Evolutionary conservation across 1,140 invertebrate genomes (phyloP).

Genomic region (Mizuhopecten yessoensis): DNA sequence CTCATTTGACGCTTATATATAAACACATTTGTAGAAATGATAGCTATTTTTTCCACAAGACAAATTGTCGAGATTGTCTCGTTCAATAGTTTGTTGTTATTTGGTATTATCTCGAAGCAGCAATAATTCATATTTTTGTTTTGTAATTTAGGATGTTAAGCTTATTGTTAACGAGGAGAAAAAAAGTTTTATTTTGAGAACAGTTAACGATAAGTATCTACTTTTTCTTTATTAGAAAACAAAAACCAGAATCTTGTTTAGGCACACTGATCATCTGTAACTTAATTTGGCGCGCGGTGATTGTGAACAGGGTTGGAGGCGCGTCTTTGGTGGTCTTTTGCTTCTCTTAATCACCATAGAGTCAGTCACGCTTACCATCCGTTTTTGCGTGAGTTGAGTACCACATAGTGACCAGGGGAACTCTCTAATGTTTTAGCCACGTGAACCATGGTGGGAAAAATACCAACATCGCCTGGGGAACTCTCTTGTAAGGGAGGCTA

Average conservation of each 20-base stretch:
- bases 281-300: neutral
- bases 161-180: neutral
- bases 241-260: slow-evolving; percentile 1
- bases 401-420: slow-evolving; percentile 31
- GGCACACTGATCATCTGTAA: slow-evolving; percentile 1
- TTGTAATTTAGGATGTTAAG: neutral
- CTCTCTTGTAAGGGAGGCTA: neutral
- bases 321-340: neutral
- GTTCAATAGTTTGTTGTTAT: neutral
- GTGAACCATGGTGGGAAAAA: slow-evolving; percentile 32
- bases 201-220: neutral
- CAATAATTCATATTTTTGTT: neutral
- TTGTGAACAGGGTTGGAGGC: neutral
- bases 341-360: slow-evolving; percentile 15
- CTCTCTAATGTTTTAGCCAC: slow-evolving; percentile 23
- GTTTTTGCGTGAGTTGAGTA: slow-evolving; percentile 14
- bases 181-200: neutral
- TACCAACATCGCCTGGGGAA: neutral
- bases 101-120: too few species aligned
- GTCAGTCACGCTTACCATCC: slow-evolving; percentile 31
- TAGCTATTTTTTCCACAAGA: neutral
- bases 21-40: neutral
- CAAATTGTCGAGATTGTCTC: too few species aligned
- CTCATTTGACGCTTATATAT: neutral
- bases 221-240: slow-evolving; percentile 21